Evolutionary conservation across 2,797 vertebrate genomes (phyloP).

Genomic region (Crocodylus rhombifer): DNA sequence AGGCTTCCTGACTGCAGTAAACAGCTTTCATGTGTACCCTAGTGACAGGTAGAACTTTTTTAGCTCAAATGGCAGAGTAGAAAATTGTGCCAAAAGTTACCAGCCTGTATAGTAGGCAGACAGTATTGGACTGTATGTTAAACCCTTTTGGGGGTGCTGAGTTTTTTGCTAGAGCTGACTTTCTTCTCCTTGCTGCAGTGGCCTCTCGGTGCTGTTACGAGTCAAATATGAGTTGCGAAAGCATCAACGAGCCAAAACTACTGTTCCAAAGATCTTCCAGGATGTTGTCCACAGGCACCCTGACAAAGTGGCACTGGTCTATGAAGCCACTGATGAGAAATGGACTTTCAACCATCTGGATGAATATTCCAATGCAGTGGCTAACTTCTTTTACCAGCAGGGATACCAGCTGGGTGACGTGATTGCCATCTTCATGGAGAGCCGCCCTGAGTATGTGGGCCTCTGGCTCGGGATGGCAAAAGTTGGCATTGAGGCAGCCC

Average conservation of each 20-base stretch:
- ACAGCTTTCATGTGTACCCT: background rate
- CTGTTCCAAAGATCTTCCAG: conserved; percentile 86
- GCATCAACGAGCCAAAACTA: conserved; percentile 77
- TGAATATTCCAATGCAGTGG: conserved; percentile 86
- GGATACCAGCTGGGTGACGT: conserved; percentile 86
- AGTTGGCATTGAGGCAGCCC: conserved; percentile 85
- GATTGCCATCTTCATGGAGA: conserved; percentile 89
- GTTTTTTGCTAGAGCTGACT: background rate
- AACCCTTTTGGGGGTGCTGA: background rate
- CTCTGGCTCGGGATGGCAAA: conserved; percentile 91
- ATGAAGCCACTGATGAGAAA: conserved; percentile 82
- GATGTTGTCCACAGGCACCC: conserved; percentile 79
- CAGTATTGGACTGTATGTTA: background rate
- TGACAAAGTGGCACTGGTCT: conserved; percentile 86
- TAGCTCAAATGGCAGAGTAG: background rate
- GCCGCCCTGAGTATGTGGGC: conserved; percentile 83
- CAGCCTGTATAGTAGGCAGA: too few species aligned
- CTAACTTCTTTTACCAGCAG: conserved; percentile 82
- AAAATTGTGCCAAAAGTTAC: background rate
- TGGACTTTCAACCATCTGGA: conserved; percentile 90
- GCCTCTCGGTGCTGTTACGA: conserved; percentile 82
- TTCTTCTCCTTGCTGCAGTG: conserved; percentile 74
- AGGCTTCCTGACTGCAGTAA: background rate
- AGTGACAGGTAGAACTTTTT: background rate
- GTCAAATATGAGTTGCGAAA: conserved; percentile 81